phyloP scores from a whole-genome alignment of 1,140 invertebrate species.

The Euglossa dilemma region DNA sequence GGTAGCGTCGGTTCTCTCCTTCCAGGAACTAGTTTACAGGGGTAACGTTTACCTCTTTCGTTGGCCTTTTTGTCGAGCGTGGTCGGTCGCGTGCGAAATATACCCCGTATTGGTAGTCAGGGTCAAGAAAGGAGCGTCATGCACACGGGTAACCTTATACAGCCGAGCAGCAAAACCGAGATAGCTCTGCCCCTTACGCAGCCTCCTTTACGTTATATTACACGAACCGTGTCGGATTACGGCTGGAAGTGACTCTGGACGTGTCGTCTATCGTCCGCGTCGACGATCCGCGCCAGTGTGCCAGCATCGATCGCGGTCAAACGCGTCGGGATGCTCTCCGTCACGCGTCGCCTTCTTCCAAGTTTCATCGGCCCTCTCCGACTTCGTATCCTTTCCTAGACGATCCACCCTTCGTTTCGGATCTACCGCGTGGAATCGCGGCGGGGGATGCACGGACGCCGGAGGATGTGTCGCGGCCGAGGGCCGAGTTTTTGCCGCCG shows the following conservation, averaged over 20 bases:
- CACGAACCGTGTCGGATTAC: constrained; percentile 71
- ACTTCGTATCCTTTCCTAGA: neutral
- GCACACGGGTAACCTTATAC: constrained; percentile 49
- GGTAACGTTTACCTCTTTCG: neutral
- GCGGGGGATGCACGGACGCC: too few relatives aligned
- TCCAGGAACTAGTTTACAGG: neutral
- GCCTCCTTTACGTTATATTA: constrained; percentile 66
- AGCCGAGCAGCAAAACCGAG: constrained; percentile 14
- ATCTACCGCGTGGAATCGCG: too few relatives aligned
- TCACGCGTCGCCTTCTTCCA: neutral
- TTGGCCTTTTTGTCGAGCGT: neutral
- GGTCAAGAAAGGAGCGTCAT: neutral
- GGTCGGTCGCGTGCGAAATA: neutral
- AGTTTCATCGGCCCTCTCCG: neutral
- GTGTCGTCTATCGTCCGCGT: constrained; percentile 47
- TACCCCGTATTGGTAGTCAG: constrained; percentile 23
- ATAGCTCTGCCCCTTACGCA: constrained; percentile 35
- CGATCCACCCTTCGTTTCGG: too few relatives aligned
- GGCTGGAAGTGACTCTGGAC: constrained; percentile 45
- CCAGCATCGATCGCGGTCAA: constrained; percentile 39
- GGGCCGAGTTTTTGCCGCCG: constrained; percentile 59
- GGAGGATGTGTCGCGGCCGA: neutral
- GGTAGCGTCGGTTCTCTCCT: too few relatives aligned
- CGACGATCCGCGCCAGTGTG: constrained; percentile 22
- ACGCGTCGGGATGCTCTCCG: constrained; percentile 31